A percentile compares a stretch with the other conserved stretches of the same genome.
Evolutionary conservation across 2,113 vertebrate genomes (phyloP).

Genomic region (Circaetus cinerascens): DNA sequence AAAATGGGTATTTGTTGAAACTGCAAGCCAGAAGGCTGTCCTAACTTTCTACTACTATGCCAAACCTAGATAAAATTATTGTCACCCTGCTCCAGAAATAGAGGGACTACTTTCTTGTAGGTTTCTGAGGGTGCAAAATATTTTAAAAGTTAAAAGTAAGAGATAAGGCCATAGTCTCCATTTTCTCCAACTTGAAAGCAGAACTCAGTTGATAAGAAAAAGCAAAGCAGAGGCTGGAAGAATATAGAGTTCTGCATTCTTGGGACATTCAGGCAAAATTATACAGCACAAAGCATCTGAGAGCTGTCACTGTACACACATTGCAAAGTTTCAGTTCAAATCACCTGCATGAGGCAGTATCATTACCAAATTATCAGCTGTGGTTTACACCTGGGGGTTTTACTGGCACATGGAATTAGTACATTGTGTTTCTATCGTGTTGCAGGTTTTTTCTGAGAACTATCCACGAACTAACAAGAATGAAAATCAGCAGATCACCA

Average conservation of each 20-base stretch:
- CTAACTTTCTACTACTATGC: not conserved
- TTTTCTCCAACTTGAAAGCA: not conserved
- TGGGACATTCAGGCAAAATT: not conserved
- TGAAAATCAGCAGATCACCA: conserved; percentile 79
- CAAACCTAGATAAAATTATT: not conserved
- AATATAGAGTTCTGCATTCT: not conserved
- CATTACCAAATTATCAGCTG: not conserved
- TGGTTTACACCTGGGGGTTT: not conserved
- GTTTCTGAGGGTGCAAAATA: not conserved
- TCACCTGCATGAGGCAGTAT: not conserved
- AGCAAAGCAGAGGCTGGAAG: not conserved
- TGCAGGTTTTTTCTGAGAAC: conserved; percentile 74
- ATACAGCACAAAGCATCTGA: not conserved
- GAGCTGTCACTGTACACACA: not conserved
- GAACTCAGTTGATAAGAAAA: not conserved
- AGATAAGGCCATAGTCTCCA: not conserved
- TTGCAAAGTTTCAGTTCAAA: not conserved
- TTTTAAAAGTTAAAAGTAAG: not conserved
- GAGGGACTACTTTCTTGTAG: not conserved
- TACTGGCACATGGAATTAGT: not conserved
- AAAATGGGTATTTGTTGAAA: not conserved
- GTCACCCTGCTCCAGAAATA: not conserved
- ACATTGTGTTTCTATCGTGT: not conserved
- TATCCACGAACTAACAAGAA: conserved; percentile 75
- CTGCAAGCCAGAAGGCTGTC: not conserved